Base-by-base conservation (phyloP, 1,140 invertebrate species). In the Drosophila albomicans region DNA sequence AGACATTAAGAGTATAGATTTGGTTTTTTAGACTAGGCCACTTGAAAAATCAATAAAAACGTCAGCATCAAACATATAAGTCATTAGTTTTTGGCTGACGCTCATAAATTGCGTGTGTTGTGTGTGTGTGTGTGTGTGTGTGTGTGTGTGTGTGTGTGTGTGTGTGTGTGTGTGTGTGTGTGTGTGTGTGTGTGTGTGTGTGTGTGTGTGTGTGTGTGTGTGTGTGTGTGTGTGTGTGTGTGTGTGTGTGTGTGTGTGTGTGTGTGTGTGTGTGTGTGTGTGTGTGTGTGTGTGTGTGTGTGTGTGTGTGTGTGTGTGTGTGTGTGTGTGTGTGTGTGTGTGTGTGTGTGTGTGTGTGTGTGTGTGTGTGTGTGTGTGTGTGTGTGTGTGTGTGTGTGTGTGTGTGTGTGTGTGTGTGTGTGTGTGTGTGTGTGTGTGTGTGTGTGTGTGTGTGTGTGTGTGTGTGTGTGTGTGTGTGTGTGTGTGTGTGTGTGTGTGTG, bases 31-130 rank as follows among this genome's bases (percentile, higher is more conserved):
- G 20, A 35, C 5, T 10, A 59, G 58, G 20, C 62, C 74, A 67
- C 79, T 76, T 79, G 68, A 75, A 63, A 82, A 87, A 87, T 87
- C 80, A 88, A 87, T 87, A 87, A 87, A 87, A 80, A 80, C 48
- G 77, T 88, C 82, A 88, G 61, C 75, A 67, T 61, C 80, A 82
- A 88, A 79, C 84, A 75, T 68, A 81, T 72, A 65, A 67, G 67
- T 86, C 81, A 84, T 85, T 85, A 82, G 77, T 65, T 80, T 84
- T 82, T 70, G 61, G 78, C 64, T 71, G 76, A 6, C 49, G 15
- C 38, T 49, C 61, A 73, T 61, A 73, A 73, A 68, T 45, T 73
- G 46, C 7, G 20, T 25, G 16, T 15, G 15, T n/a, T 15, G 15
- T 15, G 20, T 25, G 16, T 20, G 16, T 20, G 16, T 20, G 35